phyloP scores from a whole-genome alignment of 1,140 invertebrate species.

The Sitophilus oryzae region DNA sequence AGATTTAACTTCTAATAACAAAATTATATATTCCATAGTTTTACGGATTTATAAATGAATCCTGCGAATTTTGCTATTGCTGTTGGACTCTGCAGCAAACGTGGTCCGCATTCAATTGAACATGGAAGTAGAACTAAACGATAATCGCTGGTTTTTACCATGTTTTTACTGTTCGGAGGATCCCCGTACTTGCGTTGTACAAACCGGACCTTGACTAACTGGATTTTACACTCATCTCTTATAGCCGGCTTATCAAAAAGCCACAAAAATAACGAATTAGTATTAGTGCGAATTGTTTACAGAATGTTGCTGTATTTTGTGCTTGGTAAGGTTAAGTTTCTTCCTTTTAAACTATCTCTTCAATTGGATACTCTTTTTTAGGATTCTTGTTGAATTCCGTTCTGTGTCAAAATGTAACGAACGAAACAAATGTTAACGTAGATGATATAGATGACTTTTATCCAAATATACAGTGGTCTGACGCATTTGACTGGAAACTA shows the following conservation, averaged over 20 bases:
- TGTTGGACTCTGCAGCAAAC: too few species aligned
- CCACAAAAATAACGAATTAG: slow-evolving; percentile 8
- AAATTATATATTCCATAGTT: too few species aligned
- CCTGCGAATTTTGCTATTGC: too few species aligned
- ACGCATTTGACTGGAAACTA: slow-evolving; percentile 56
- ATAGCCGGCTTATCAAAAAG: slow-evolving; percentile 6
- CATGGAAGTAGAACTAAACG: not conserved
- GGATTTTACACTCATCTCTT: slow-evolving; percentile 19
- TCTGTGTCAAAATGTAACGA: not conserved
- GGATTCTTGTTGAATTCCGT: not conserved
- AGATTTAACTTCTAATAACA: too few species aligned
- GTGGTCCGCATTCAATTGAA: too few species aligned
- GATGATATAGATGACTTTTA: slow-evolving; percentile 52
- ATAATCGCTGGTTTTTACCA: not conserved
- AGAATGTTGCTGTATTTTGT: slow-evolving; percentile 19
- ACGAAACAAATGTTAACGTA: too few species aligned
- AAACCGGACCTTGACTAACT: slow-evolving; percentile 20
- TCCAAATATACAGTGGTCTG: slow-evolving; percentile 46
- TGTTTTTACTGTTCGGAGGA: not conserved
- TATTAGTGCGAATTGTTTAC: slow-evolving; percentile 17
- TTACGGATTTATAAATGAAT: too few species aligned
- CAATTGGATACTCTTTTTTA: slow-evolving; percentile 30
- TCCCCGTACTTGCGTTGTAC: not conserved
- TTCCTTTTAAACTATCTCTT: not conserved
- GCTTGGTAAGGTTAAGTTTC: slow-evolving; percentile 7